Evolutionary conservation across 2,797 vertebrate species (phyloP).

Genomic region (Todus mexicanus): DNA sequence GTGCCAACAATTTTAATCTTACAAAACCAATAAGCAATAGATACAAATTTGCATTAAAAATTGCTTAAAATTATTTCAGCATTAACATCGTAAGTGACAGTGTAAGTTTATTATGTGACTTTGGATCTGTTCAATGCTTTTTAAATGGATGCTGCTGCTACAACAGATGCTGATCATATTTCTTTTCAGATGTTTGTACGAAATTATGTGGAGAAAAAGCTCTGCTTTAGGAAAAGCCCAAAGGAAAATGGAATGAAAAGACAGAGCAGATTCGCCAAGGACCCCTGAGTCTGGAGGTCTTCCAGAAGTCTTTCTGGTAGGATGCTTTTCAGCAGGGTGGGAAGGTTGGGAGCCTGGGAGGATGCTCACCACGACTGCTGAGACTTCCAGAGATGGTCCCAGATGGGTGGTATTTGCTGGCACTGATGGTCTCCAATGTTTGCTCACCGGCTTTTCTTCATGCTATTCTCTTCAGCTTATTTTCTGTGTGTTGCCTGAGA

Average conservation of each 20-base stretch:
- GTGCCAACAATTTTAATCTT: not conserved
- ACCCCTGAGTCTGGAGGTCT: not conserved
- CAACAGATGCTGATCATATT: accelerated
- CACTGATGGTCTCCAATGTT: constrained; percentile 15
- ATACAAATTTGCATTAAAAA: not conserved
- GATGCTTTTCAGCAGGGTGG: not conserved
- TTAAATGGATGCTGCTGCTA: not conserved
- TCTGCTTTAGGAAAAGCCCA: not conserved
- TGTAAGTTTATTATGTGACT: not conserved
- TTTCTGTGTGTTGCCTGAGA: not conserved
- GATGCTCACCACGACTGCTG: constrained; percentile 37
- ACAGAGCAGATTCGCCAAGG: not conserved
- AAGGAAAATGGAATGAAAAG: not conserved
- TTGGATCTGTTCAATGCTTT: not conserved
- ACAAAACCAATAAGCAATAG: not conserved
- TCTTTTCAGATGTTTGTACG: not conserved
- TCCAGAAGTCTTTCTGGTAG: not conserved
- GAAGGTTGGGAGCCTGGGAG: not conserved
- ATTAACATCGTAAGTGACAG: not conserved
- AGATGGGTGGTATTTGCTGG: not conserved
- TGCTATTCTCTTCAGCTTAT: not conserved
- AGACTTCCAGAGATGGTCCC: constrained; percentile 35
- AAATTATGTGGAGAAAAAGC: not conserved
- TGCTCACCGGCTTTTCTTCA: not conserved
- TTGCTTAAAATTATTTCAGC: not conserved